These are phyloP conservation scores for Magallana angulata DNA, from an alignment of 1,140 invertebrate species.

Conservation along the genomic window DNA sequence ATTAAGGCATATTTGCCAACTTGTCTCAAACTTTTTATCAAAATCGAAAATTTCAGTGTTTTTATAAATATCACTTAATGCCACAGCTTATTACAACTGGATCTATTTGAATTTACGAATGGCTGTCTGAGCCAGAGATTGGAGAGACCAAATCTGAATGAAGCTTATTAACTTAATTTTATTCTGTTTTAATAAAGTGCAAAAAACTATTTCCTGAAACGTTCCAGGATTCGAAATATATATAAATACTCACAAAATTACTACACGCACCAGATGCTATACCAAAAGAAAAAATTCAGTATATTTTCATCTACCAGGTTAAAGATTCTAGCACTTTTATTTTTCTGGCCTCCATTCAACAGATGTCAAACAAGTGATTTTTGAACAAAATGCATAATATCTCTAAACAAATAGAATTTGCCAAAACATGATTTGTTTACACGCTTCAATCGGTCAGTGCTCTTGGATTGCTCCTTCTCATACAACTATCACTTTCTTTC, in stretches of 20 bases:
- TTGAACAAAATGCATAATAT: constrained; percentile 20
- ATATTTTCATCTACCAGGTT: background rate
- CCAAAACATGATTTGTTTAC: constrained; percentile 34
- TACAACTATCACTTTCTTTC: no score
- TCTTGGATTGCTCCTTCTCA: background rate
- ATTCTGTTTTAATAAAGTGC: background rate
- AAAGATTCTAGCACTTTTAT: constrained; percentile 20
- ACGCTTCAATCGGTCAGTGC: constrained; percentile 13
- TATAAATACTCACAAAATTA: constrained; percentile 20
- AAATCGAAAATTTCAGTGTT: no score
- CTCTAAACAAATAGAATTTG: constrained; percentile 28
- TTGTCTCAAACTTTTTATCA: no score
- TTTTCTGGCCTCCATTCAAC: constrained; percentile 21
- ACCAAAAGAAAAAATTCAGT: background rate
- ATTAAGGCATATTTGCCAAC: no score
- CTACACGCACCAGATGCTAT: background rate
- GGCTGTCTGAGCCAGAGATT: no score
- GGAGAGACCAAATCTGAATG: background rate
- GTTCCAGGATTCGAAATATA: background rate
- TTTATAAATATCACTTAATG: no score
- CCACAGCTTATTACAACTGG: no score
- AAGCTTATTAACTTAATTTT: background rate
- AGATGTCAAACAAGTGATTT: constrained; percentile 25
- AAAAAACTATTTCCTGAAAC: constrained; percentile 3
- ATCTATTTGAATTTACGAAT: no score